A percentile compares a stretch with the other conserved stretches of the same genome.
Conservation (phyloP, 2,797 vertebrate genomes). For the Gadopsis marmoratus region DNA sequence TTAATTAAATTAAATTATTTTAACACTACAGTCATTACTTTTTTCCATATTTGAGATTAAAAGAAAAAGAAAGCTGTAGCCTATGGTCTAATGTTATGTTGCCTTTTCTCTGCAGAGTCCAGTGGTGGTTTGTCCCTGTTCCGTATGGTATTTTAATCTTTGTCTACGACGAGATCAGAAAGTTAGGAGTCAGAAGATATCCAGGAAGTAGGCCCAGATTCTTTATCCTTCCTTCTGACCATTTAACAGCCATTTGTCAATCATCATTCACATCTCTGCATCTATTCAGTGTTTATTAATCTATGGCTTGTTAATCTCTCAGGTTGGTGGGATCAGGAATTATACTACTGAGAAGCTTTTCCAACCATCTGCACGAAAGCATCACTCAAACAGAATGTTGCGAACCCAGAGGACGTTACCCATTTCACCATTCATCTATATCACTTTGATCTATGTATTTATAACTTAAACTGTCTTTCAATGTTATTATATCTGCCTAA, state of each 20-base stretch:
- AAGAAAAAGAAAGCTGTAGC: not conserved
- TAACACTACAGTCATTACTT: not conserved
- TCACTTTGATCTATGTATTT: slow-evolving; percentile 51
- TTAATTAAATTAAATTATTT: not conserved
- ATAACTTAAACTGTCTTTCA: slow-evolving; percentile 33
- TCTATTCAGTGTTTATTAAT: slow-evolving; percentile 25
- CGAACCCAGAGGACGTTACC: slow-evolving; percentile 11
- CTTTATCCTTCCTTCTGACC: not conserved
- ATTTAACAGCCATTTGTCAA: not conserved
- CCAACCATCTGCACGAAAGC: slow-evolving; percentile 23
- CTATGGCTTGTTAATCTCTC: slow-evolving; percentile 34
- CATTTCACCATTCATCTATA: slow-evolving; percentile 10
- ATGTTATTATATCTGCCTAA: slow-evolving; percentile 28
- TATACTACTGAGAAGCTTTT: slow-evolving; percentile 86
- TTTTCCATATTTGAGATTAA: not conserved
- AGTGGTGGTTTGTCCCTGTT: slow-evolving; percentile 92
- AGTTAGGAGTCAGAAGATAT: slow-evolving; percentile 89
- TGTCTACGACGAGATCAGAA: slow-evolving; percentile 91
- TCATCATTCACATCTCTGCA: not conserved
- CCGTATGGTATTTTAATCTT: slow-evolving; percentile 91
- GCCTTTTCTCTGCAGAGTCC: slow-evolving; percentile 79
- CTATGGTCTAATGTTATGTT: not conserved
- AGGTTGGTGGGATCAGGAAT: slow-evolving; percentile 93
- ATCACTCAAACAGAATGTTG: slow-evolving; percentile 17
- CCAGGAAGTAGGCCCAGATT: slow-evolving; percentile 87